Base-by-base conservation (phyloP, 2,888 invertebrate genomes). In the Hetaerina titia region DNA sequence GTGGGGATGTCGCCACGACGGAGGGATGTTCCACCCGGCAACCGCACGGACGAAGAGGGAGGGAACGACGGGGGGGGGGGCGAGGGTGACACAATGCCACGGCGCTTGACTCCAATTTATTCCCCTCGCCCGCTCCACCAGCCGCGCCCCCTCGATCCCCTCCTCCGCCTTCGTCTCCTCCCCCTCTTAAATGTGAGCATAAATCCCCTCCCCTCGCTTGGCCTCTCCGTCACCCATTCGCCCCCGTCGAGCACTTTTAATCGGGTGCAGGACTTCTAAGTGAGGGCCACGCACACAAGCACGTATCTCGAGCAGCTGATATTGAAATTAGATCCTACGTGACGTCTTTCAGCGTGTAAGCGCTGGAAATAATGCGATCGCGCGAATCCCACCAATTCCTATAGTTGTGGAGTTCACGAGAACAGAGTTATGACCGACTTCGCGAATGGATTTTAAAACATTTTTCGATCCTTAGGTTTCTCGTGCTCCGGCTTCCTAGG, bases 21-120 rank as follows among this genome's bases (percentile, higher is more conserved):
- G n/a, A n/a, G 69, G 69, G n/a, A n/a, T 63, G n/a, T n/a, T 69
- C 69, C 69, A n/a, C 69, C 69, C 69, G n/a, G 69, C 69, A 69
- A 69, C 69, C 69, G 1, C n/a, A n/a, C n/a, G n/a, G n/a, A 69
- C n/a, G 19, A 9, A 45, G 31, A 19, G 19, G 45, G 88, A 9
- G 2, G 88, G 56, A 17, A 88, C 1, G 19, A 8, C 13, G 7
- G 4, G 13, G 15, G 19, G 6, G 56, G 22, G 88, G 1, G 88
- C 9, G 88, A 88, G 45, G 19, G 56, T 56, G 88, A 45, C 88
- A 45, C 45, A 56, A 69, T 69, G 88, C 57, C 88, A 88, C 15
- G 57, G 56, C 88, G 88, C 88, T 88, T 88, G 88, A 88, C 88
- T 88, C 88, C 88, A 88, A 88, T 88, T 88, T 7, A 45, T 88